Conservation (phyloP, 2,113 vertebrate species). For the Phaethornis superciliosus region DNA sequence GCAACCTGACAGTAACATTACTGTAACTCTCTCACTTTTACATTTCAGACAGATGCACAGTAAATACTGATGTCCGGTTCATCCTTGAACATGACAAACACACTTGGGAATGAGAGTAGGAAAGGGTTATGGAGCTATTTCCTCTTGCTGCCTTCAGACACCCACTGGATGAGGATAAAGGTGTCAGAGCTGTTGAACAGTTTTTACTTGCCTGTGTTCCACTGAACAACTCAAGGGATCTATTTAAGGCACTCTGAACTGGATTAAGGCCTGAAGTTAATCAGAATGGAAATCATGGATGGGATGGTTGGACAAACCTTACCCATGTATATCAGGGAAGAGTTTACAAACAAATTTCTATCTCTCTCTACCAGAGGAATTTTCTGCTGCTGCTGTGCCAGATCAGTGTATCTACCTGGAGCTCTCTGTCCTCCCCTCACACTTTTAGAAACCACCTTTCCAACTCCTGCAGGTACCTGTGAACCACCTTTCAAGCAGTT, state of each 20-base stretch:
- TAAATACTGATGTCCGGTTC: background rate
- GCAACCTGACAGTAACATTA: background rate
- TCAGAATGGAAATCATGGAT: background rate
- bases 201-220: background rate
- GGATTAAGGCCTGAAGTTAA: background rate
- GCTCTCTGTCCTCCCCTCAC: background rate
- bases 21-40: background rate
- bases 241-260: background rate
- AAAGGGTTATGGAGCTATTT: background rate
- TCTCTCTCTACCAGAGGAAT: background rate
- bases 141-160: background rate
- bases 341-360: background rate
- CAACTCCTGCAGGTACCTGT: background rate
- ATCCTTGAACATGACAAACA: background rate
- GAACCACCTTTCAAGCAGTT: background rate
- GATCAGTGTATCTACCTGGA: background rate
- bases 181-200: background rate
- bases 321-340: rapidly evolving
- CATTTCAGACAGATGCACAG: background rate
- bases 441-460: background rate
- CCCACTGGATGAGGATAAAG: background rate
- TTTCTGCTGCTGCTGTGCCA: background rate
- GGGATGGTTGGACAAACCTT: background rate
- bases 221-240: background rate
- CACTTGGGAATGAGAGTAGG: background rate